These are phyloP conservation scores for Macrophya annulata DNA, from an alignment of 2,888 invertebrate genomes.

Conservation along the genomic window DNA sequence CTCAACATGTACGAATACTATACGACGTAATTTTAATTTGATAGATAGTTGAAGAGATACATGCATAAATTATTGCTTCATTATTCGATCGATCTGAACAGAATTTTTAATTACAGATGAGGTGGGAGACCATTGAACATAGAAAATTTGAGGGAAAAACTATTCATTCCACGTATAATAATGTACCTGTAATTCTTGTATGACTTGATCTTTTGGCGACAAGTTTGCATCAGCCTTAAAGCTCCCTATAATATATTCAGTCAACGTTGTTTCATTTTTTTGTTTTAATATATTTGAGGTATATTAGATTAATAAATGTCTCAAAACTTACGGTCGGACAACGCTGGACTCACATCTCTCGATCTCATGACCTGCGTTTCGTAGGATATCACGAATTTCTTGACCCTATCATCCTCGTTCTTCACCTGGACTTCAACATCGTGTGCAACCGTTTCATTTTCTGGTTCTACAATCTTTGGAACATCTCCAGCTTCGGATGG, in stretches of 20 bases:
- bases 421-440: slow-evolving; percentile 74
- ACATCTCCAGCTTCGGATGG: slow-evolving; percentile 53
- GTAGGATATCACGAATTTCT: slow-evolving; percentile 76
- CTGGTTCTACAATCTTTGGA: slow-evolving; percentile 57
- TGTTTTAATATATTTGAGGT: slow-evolving; percentile 25
- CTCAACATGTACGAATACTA: background rate
- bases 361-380: slow-evolving; percentile 75
- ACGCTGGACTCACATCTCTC: slow-evolving; percentile 72
- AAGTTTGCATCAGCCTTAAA: slow-evolving; percentile 77
- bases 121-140: slow-evolving; percentile 27
- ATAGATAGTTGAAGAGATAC: background rate
- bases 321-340: slow-evolving; percentile 74
- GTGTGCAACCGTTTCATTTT: slow-evolving; percentile 66
- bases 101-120: background rate
- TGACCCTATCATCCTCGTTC: slow-evolving; percentile 73
- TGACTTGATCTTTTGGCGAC: slow-evolving; percentile 76
- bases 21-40: background rate
- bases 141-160: background rate
- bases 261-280: slow-evolving; percentile 47
- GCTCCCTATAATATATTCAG: slow-evolving; percentile 72
- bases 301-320: slow-evolving; percentile 37
- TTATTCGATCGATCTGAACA: background rate
- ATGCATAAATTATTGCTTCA: slow-evolving; percentile 2
- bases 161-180: slow-evolving; percentile 18
- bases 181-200: slow-evolving; percentile 77